phyloP scores from a whole-genome alignment of 2,888 invertebrate genomes.

The Nomada goodeniana region DNA sequence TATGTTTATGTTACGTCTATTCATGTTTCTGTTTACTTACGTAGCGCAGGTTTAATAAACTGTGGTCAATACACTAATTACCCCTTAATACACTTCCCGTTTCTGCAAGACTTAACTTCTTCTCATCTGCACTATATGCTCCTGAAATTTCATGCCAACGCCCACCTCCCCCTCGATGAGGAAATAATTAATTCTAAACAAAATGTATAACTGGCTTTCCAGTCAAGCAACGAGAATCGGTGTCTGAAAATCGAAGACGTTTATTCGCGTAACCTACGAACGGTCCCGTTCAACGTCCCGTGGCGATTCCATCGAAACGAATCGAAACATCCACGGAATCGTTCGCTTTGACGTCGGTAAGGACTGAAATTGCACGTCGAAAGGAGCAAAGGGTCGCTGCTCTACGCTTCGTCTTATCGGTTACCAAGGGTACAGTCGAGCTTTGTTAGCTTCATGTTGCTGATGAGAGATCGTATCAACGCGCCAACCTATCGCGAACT shows the following conservation, averaged over 20 bases:
- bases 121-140: no score
- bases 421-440: conserved; percentile 48
- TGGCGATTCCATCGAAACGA: conserved; percentile 38
- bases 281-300: neutral
- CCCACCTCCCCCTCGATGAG: no score
- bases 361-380: conserved; percentile 46
- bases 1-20: no score
- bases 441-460: conserved; percentile 67
- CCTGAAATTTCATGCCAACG: no score
- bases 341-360: conserved; percentile 58
- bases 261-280: neutral
- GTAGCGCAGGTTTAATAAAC: no score
- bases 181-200: no score
- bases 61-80: no score
- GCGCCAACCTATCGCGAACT: conserved; percentile 41
- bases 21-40: no score
- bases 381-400: conserved; percentile 56
- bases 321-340: conserved; percentile 36
- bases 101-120: no score
- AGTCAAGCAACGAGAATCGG: neutral
- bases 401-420: conserved; percentile 58
- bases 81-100: no score
- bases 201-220: no score
- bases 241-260: conserved; percentile 9
- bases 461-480: conserved; percentile 71